Evolutionary conservation across 2,113 vertebrate species (phyloP).

Genomic region (Caranx ignobilis): DNA sequence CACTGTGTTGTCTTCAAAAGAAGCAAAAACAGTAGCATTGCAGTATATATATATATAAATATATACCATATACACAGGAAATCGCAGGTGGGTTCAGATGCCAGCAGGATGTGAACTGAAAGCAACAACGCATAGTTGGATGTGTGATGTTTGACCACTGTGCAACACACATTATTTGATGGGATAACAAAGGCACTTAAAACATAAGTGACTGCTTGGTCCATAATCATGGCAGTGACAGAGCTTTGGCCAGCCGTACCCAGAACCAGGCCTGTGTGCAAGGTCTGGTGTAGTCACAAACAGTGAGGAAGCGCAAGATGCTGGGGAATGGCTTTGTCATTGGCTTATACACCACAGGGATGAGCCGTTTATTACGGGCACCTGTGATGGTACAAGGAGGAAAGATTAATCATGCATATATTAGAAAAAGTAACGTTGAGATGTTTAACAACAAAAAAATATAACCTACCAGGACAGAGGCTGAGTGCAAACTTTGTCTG

Average conservation of each 20-base stretch:
- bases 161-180: background rate
- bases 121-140: background rate
- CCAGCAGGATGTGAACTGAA: background rate
- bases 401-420: background rate
- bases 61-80: background rate
- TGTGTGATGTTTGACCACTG: background rate
- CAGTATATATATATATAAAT: background rate
- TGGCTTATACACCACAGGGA: constrained; percentile 93
- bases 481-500: constrained; percentile 99
- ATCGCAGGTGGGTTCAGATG: background rate
- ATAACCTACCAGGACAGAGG: constrained; percentile 90
- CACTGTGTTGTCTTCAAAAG: background rate
- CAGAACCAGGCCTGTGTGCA: constrained; percentile 96
- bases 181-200: constrained; percentile 23
- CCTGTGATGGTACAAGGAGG: constrained; percentile 77
- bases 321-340: constrained; percentile 95
- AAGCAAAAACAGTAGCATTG: constrained; percentile 16
- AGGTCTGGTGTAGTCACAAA: constrained; percentile 95
- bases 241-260: constrained; percentile 91
- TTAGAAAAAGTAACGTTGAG: background rate
- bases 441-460: background rate
- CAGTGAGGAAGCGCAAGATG: constrained; percentile 93
- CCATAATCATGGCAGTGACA: constrained; percentile 84
- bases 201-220: background rate
- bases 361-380: constrained; percentile 91